phyloP scores from a whole-genome alignment of 2,888 invertebrate species.

The Anorthoa munda region DNA sequence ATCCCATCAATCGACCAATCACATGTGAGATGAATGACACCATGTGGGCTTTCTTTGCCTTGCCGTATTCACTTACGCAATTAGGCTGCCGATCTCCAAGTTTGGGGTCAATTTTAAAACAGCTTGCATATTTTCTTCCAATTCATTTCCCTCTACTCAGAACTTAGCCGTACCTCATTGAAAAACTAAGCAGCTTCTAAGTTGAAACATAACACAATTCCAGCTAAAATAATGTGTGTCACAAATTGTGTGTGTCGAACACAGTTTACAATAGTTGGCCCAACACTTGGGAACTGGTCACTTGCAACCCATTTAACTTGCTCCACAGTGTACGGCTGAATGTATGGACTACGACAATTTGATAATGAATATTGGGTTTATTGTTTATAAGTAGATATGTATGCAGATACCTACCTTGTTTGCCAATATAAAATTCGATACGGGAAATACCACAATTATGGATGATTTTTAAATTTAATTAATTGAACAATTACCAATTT shows the following conservation, averaged over 20 bases:
- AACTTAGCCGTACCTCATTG: not conserved
- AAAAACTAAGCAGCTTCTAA: not conserved
- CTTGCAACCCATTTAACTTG: constrained; percentile 62
- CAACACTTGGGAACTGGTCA: constrained; percentile 27
- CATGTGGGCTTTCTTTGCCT: no score
- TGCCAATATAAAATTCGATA: not conserved
- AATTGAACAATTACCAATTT: no score
- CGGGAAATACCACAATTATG: not conserved
- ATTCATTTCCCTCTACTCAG: not conserved
- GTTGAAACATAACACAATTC: constrained; percentile 3
- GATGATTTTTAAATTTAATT: no score
- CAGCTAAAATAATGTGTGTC: constrained; percentile 1
- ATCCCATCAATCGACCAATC: no score
- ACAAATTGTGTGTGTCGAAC: constrained; percentile 6
- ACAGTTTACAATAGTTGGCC: constrained; percentile 42
- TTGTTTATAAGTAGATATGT: not conserved
- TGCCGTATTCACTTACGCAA: no score
- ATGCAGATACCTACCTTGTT: no score
- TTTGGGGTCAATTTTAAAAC: not conserved
- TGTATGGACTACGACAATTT: not conserved
- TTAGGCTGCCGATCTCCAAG: no score
- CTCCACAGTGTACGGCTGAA: constrained; percentile 10
- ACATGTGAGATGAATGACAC: no score
- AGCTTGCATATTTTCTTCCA: not conserved
- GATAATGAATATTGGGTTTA: constrained; percentile 1